Evolutionary conservation across 92 coral and sea anemone species (phyloP), one percentile per base, ranked within the genome.

Genomic region (Phenganax subtilis): DNA sequence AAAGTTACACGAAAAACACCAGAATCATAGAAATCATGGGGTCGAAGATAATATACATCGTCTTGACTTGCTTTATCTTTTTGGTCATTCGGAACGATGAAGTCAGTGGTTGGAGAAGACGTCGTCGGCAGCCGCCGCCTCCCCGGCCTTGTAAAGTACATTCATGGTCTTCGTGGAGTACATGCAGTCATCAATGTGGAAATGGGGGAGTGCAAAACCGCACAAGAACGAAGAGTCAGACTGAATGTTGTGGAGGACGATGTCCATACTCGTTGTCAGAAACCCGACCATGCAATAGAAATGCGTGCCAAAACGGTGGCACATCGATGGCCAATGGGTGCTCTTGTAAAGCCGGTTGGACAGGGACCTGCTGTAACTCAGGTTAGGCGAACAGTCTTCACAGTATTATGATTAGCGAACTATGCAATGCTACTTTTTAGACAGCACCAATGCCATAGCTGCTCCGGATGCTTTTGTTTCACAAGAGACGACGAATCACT

Each of bases 341-440:
- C 67, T 11, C 76, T 0, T 92, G 96, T 72, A 73, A 66, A 17
- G 10, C 92, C 1, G 97, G 97, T 0, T 90, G 52, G 62, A 65
- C 44, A 54, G 97, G 97, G n/a, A 85, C 91, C 51, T 92, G 97
- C 69, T 92, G 97, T 72, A 94, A 87, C 31, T 28, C 68, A 25
- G 94, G 97, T 92, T 73, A 78, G 91, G 25, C 25, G 0, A 20
- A 20, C 25, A 20, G 0, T 20, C 25, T 20, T 20, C 25, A 20
- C 25, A 20, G 25, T 20, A 20, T 20, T 20, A 20, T 20, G 25
- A 20, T 20, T 20, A 20, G 25, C 25, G 25, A 20, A 0, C 25
- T 20, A 20, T 20, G 25, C 25, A 20, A 20, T 20, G 25, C 25
- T 20, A 20, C 25, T 0, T 20, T 20, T 20, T 20, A 20, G 25